Percentiles rank a stretch among this genome's conserved stretches.
phyloP scores from a whole-genome alignment of 2,113 vertebrate genomes.

The Phyllostomus hastatus region DNA sequence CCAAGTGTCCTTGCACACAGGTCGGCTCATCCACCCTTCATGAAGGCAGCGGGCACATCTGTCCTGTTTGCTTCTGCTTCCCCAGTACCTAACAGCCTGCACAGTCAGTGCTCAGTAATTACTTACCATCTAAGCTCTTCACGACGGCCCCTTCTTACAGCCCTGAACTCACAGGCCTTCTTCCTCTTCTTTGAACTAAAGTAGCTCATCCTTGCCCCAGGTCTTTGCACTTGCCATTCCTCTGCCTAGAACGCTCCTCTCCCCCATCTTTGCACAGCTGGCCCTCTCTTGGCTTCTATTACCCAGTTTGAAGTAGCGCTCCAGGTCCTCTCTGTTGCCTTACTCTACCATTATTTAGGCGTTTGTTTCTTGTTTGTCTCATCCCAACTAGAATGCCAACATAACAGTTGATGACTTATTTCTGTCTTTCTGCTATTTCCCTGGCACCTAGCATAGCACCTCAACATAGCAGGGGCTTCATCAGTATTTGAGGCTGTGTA shows the following conservation, averaged over 20 bases:
- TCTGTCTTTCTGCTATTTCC: neutral
- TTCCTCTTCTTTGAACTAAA: neutral
- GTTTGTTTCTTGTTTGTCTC: neutral
- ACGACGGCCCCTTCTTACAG: neutral
- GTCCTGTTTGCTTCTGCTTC: neutral
- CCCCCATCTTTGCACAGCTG: neutral
- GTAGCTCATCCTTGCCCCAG: neutral
- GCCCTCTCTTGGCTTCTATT: neutral
- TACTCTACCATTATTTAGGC: neutral
- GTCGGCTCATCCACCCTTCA: neutral
- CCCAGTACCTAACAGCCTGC: neutral
- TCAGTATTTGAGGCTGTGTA: neutral
- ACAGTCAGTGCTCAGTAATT: neutral
- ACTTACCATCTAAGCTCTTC: neutral
- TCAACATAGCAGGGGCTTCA: neutral
- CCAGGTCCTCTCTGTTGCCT: neutral
- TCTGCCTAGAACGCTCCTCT: neutral
- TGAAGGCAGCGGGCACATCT: neutral
- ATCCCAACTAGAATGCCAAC: neutral
- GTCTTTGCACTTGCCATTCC: neutral
- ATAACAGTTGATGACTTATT: neutral
- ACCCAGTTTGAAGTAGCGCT: neutral
- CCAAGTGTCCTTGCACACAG: neutral
- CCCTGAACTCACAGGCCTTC: neutral
- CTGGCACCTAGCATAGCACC: neutral